Conservation (phyloP, 37 sponge, comb jelly and placozoan species). For the Theonella swinhoei region DNA sequence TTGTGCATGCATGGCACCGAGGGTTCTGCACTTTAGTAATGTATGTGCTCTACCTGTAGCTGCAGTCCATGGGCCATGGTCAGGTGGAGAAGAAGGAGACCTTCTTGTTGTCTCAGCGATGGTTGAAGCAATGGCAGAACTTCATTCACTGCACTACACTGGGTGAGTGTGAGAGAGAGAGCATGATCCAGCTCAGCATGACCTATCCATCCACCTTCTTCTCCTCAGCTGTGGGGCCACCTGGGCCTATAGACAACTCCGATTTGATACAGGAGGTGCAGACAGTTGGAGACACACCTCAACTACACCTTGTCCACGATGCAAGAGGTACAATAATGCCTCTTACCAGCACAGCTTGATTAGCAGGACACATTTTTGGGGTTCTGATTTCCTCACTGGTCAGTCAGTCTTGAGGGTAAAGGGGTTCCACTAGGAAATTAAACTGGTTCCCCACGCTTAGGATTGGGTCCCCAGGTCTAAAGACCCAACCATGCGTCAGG, state of each 20-base stretch:
- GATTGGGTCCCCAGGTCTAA: no score
- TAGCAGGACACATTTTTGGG: background rate
- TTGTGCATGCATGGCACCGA: no score
- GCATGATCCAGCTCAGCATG: background rate
- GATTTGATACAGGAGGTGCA: constrained; percentile 20
- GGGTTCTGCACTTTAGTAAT: background rate
- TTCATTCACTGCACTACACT: constrained; percentile 68
- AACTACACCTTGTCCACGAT: background rate
- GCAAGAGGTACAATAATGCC: background rate
- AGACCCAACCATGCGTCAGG: no score
- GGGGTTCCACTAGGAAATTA: no score
- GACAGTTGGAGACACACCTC: background rate
- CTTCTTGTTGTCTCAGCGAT: constrained; percentile 46
- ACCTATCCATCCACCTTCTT: no score
- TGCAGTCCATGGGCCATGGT: constrained; percentile 9
- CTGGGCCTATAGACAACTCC: constrained; percentile 68
- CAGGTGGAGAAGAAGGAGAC: constrained; percentile 19
- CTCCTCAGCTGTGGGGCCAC: constrained; percentile 56
- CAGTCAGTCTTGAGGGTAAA: no score
- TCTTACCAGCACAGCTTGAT: background rate
- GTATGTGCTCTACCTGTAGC: constrained; percentile 3
- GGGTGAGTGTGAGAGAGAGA: constrained; percentile 22
- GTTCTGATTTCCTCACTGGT: background rate
- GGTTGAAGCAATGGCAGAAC: constrained; percentile 74
- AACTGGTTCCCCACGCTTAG: no score